Conservation (phyloP, 2,888 invertebrate genomes). For the Schizotus pectinicornis region DNA sequence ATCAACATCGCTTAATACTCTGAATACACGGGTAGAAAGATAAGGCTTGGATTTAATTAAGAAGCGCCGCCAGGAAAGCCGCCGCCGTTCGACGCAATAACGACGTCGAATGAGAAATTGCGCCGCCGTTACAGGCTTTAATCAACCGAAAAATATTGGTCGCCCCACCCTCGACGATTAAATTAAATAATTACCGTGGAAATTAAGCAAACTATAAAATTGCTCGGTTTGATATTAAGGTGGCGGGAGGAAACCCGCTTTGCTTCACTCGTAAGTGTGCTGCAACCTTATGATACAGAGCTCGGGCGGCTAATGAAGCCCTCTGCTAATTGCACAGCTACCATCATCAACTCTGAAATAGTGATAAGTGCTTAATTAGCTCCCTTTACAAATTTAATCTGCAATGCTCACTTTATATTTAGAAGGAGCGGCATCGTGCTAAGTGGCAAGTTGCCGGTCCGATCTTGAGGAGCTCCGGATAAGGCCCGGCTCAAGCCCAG, state of each 20-base stretch:
- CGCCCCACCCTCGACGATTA: neutral
- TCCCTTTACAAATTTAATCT: conserved; percentile 35
- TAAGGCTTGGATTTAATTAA: conserved; percentile 27
- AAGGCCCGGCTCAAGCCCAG: no score
- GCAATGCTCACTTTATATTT: conserved; percentile 32
- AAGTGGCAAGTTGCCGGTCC: conserved; percentile 28
- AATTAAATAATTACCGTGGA: conserved; percentile 17
- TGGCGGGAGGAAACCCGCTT: neutral
- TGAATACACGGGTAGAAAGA: conserved; percentile 28
- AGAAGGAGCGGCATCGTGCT: conserved; percentile 25
- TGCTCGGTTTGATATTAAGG: neutral
- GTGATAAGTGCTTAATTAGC: conserved; percentile 37
- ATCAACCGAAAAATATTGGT: conserved; percentile 11
- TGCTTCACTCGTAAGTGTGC: conserved; percentile 2
- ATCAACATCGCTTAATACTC: conserved; percentile 28
- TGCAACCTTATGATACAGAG: conserved; percentile 20
- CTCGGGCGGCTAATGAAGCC: conserved; percentile 30
- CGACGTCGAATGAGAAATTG: conserved; percentile 11
- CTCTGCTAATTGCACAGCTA: conserved; percentile 33
- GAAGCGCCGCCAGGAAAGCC: conserved; percentile 12
- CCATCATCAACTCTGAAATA: conserved; percentile 33
- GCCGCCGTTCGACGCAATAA: conserved; percentile 11
- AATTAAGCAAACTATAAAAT: conserved; percentile 8
- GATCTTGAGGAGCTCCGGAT: no score
- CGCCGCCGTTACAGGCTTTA: neutral